Percentiles rank a stretch among this genome's conserved stretches.
Conservation (phyloP, 2,888 invertebrate genomes). For the Nineta flava region DNA sequence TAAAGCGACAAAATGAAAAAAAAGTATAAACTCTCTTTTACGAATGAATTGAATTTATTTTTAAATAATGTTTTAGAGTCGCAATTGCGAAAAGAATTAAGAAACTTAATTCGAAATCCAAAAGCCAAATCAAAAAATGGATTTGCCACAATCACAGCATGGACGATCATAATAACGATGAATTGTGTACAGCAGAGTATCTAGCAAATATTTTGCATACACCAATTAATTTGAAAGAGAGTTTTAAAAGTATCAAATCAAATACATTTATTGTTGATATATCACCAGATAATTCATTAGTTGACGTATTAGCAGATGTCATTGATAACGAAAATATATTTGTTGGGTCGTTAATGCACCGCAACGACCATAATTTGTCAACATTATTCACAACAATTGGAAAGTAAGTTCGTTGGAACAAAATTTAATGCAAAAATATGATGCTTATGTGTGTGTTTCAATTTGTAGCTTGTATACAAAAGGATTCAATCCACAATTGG, state of each 20-base stretch:
- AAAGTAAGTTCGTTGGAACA: constrained; percentile 34
- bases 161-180: too few relatives aligned
- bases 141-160: too few relatives aligned
- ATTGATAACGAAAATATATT: too few relatives aligned
- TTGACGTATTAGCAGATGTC: constrained; percentile 72
- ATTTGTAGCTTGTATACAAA: constrained; percentile 51
- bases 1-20: too few relatives aligned
- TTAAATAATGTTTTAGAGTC: constrained; percentile 34
- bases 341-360: too few relatives aligned
- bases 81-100: constrained; percentile 44
- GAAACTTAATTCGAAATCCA: constrained; percentile 44
- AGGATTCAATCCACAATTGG: constrained; percentile 59
- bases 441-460: not conserved
- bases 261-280: constrained; percentile 77
- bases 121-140: constrained; percentile 50
- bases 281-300: constrained; percentile 78
- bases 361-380: too few relatives aligned
- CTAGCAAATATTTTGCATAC: too few relatives aligned
- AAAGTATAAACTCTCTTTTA: too few relatives aligned
- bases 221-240: too few relatives aligned
- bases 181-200: too few relatives aligned
- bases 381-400: constrained; percentile 46
- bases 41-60: too few relatives aligned
- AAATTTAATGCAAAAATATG: not conserved
- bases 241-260: constrained; percentile 61